phyloP scores from a whole-genome alignment of 1,140 invertebrate species.

The Papilio aristodemus region DNA sequence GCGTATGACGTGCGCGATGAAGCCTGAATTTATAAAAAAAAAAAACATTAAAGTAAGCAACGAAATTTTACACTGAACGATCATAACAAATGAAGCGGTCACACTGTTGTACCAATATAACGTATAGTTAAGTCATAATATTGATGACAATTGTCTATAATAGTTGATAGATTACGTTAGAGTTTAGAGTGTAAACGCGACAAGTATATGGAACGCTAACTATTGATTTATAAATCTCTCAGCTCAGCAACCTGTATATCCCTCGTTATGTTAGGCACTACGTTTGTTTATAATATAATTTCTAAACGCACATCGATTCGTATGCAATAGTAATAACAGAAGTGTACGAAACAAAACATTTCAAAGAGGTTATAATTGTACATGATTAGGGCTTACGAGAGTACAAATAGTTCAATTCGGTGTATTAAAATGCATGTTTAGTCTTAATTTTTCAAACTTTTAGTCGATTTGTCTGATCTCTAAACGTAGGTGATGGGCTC shows the following conservation, averaged over 20 bases:
- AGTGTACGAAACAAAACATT: background rate
- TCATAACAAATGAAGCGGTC: slow-evolving; percentile 15
- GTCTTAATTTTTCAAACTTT: background rate
- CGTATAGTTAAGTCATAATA: slow-evolving; percentile 9
- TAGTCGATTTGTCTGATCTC: background rate
- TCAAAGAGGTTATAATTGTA: background rate
- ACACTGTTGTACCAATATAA: slow-evolving; percentile 6
- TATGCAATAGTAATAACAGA: background rate
- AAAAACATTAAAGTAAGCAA: slow-evolving; percentile 12
- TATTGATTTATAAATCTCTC: slow-evolving; percentile 52
- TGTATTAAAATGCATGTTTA: background rate
- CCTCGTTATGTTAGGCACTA: slow-evolving; percentile 30
- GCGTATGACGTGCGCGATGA: slow-evolving; percentile 63
- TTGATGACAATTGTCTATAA: background rate
- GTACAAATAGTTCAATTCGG: background rate
- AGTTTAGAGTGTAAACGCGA: background rate
- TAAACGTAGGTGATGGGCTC: slow-evolving; percentile 16
- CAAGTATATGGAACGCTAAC: slow-evolving; percentile 39
- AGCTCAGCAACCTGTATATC: slow-evolving; percentile 35
- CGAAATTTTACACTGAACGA: slow-evolving; percentile 14
- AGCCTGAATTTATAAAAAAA: slow-evolving; percentile 50
- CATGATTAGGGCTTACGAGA: background rate
- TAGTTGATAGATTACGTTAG: slow-evolving; percentile 17
- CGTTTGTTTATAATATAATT: background rate
- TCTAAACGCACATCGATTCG: background rate